Evolutionary conservation across 1,140 invertebrate genomes (phyloP), one percentile per base, ranked within the genome.

Genomic region (Probaryconus sp.): DNA sequence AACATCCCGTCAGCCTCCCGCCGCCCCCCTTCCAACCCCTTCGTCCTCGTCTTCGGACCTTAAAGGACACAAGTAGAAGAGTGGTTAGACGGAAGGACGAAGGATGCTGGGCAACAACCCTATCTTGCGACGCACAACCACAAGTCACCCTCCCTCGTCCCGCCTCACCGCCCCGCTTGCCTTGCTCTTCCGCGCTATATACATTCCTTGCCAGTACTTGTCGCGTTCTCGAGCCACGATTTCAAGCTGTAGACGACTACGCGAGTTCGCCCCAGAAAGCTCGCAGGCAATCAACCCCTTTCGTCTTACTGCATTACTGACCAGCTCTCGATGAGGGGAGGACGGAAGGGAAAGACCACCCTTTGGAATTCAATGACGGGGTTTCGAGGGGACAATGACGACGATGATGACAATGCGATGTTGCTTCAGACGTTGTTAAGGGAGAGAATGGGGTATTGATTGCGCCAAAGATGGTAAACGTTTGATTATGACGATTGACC

Each of bases 241-340:
- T 77, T 56, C 67, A 53, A 58, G 63, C 58, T 69, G 40, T 48
- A 63, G 56, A 72, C 60, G 58, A 45, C 60, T 56, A 30, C 45
- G 61, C 67, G 51, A 74, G 72, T 63, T 61, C 67, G 48, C 20
- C 69, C 75, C 71, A 74, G 78, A 81, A 81, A 82, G 78, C 83
- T 82, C 75, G 77, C 78, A 85, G 80, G 82, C 82, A 85, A 87
- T 87, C 85, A 87, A 85, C 85, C 84, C 83, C n/a, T n/a, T 85
- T 83, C 82, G 82, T 82, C 84, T 87, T 87, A 85, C 82, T 83
- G 76, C 79, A 85, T 84, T 85, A 86, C 84, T 86, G 83, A 85
- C 85, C 83, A 82, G 78, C 78, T 80, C 77, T 56, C 30, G 20
- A 65, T 43, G 38, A 61, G 51, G 51, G 58, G 65, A 17, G 24